These are phyloP conservation scores for Sinocyclocheilus maitianheensis DNA, from an alignment of 2,113 vertebrate genomes.

Conservation along the genomic window DNA sequence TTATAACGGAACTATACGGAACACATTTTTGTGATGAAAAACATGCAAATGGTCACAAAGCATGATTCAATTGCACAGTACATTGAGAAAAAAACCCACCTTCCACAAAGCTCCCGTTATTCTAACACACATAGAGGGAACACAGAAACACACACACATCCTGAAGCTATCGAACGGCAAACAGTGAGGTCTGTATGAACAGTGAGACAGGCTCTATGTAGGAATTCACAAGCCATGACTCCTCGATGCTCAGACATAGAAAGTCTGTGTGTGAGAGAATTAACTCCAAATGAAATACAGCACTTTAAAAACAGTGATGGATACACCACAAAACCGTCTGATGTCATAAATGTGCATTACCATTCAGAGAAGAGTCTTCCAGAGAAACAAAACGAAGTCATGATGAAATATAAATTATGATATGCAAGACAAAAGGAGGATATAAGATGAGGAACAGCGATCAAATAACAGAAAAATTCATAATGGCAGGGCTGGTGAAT, in stretches of 20 bases:
- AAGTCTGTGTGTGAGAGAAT: conserved; percentile 14
- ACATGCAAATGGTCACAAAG: neutral
- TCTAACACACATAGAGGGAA: neutral
- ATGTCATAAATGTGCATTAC: neutral
- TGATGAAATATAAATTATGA: neutral
- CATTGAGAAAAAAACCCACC: neutral
- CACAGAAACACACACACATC: conserved; percentile 42
- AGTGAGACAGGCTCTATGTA: conserved; percentile 38
- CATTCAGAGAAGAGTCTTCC: neutral
- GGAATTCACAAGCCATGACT: conserved; percentile 27
- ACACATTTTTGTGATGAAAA: neutral
- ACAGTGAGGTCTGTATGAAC: conserved; percentile 36
- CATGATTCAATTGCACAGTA: neutral
- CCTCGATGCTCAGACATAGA: conserved; percentile 1
- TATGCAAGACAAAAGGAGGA: neutral
- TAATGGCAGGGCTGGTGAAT: neutral
- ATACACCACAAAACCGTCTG: neutral
- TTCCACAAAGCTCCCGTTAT: conserved; percentile 45
- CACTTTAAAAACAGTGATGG: neutral
- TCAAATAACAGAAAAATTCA: neutral
- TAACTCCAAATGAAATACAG: conserved; percentile 5
- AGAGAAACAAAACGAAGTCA: neutral
- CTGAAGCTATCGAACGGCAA: conserved; percentile 6
- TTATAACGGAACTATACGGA: neutral
- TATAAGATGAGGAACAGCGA: neutral